Percentiles rank a stretch among this genome's conserved stretches.
Evolutionary conservation across 37 sponge, comb jelly and placozoan genomes (phyloP).

Genomic region (Diacarnus erythraeanus): DNA sequence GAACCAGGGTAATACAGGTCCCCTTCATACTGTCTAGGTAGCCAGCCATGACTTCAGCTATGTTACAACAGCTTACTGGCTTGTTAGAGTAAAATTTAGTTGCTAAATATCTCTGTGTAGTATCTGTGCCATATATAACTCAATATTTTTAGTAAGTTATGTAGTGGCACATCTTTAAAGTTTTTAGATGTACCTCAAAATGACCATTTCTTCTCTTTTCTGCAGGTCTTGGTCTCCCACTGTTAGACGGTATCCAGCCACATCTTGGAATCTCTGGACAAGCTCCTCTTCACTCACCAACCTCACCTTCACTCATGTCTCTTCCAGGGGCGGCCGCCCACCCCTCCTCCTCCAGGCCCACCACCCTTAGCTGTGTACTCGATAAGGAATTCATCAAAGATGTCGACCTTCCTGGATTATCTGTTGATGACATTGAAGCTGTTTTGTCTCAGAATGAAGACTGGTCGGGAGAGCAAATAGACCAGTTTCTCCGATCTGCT

Average conservation of each 20-base stretch:
- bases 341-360: not conserved
- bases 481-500: slow-evolving; percentile 37
- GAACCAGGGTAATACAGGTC: too few species aligned
- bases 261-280: not conserved
- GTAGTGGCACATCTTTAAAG: too few species aligned
- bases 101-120: too few species aligned
- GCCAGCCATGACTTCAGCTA: too few species aligned
- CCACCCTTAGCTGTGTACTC: not conserved
- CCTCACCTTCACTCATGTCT: slow-evolving; percentile 1
- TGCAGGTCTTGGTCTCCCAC: not conserved
- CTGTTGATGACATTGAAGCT: slow-evolving; percentile 52
- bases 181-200: too few species aligned
- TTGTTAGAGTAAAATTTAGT: too few species aligned
- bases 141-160: too few species aligned
- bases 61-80: too few species aligned
- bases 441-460: slow-evolving; percentile 44
- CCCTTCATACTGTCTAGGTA: too few species aligned
- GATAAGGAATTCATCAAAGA: slow-evolving; percentile 35
- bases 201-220: too few species aligned
- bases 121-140: too few species aligned
- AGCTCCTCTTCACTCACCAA: not conserved
- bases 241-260: slow-evolving; percentile 24
- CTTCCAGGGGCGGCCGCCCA: slow-evolving; percentile 8
- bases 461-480: slow-evolving; percentile 62
- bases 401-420: slow-evolving; percentile 48